Evolutionary conservation across 2,888 invertebrate species (phyloP).

Genomic region (Macrostomum cliftonense): DNA sequence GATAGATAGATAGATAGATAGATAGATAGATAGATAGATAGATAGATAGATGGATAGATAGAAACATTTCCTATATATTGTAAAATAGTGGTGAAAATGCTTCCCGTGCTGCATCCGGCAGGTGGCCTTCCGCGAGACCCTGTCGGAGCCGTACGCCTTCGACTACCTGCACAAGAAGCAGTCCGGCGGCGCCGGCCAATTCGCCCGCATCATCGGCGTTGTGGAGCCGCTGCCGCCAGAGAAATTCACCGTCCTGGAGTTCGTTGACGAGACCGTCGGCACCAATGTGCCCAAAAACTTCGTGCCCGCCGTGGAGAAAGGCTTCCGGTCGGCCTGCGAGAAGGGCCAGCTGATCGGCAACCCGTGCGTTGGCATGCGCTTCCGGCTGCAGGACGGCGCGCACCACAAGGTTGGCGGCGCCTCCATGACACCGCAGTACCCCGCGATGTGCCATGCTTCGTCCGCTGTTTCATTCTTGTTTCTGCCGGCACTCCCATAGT

Average conservation of each 20-base stretch:
- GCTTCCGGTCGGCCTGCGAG: conserved; percentile 60
- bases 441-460: too few species aligned
- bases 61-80: too few species aligned
- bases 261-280: conserved; percentile 73
- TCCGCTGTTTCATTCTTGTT: too few species aligned
- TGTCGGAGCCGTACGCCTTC: conserved; percentile 45
- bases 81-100: too few species aligned
- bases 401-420: conserved; percentile 9
- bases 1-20: too few species aligned
- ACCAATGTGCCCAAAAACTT: conserved; percentile 83
- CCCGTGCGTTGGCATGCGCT: conserved; percentile 13
- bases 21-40: too few species aligned
- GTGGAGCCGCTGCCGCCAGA: conserved; percentile 63
- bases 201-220: conserved; percentile 61
- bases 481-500: too few species aligned
- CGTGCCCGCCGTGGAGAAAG: conserved; percentile 71
- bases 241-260: conserved; percentile 47
- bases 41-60: too few species aligned
- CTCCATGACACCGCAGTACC: too few species aligned
- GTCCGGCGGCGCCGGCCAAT: conserved; percentile 89
- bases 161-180: conserved; percentile 94
- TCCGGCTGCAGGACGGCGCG: conserved; percentile 9
- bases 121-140: conserved; percentile 69
- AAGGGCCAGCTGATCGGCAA: conserved; percentile 43
- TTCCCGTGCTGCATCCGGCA: conserved; percentile 24